phyloP scores from a whole-genome alignment of 2,113 vertebrate genomes.

The Oryzias javanicus region DNA sequence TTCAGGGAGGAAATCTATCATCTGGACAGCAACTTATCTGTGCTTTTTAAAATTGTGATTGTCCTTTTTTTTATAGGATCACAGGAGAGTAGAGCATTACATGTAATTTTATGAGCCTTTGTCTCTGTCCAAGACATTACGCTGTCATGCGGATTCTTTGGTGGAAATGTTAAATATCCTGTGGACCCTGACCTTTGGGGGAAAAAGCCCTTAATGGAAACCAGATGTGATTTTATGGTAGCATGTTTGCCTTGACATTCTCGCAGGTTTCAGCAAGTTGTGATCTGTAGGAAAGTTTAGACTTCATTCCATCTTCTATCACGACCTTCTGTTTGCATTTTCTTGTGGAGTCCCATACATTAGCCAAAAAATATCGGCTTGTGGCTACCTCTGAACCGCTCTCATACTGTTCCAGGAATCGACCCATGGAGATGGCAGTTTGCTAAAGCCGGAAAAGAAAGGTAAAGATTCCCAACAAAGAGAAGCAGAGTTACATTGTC shows the following conservation, averaged over 20 bases:
- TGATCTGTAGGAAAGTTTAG: conserved; percentile 7
- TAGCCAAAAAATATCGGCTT: conserved; percentile 41
- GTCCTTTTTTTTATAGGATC: conserved; percentile 42
- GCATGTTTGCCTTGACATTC: conserved; percentile 25
- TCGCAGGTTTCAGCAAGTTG: conserved; percentile 25
- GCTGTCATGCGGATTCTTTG: conserved; percentile 63
- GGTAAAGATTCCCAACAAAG: conserved; percentile 48
- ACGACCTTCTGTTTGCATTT: conserved; percentile 9
- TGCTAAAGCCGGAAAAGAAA: conserved; percentile 53
- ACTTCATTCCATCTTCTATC: conserved; percentile 7
- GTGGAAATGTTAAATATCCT: conserved; percentile 63
- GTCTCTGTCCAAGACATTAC: conserved; percentile 56
- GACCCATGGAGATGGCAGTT: conserved; percentile 50
- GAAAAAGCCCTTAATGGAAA: conserved; percentile 40
- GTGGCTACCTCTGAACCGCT: conserved; percentile 27
- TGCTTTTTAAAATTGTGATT: conserved; percentile 40
- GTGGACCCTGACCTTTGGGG: conserved; percentile 42
- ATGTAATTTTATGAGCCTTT: conserved; percentile 52
- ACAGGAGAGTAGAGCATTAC: conserved; percentile 39
- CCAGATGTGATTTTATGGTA: conserved; percentile 59
- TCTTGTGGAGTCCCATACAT: conserved; percentile 20
- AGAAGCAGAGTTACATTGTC: conserved; percentile 30
- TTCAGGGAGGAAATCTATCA: conserved; percentile 19
- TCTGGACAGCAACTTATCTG: conserved; percentile 24
- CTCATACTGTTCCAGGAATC: conserved; percentile 36